phyloP scores from a whole-genome alignment of 1,140 invertebrate species.

The Halictus rubicundus region DNA sequence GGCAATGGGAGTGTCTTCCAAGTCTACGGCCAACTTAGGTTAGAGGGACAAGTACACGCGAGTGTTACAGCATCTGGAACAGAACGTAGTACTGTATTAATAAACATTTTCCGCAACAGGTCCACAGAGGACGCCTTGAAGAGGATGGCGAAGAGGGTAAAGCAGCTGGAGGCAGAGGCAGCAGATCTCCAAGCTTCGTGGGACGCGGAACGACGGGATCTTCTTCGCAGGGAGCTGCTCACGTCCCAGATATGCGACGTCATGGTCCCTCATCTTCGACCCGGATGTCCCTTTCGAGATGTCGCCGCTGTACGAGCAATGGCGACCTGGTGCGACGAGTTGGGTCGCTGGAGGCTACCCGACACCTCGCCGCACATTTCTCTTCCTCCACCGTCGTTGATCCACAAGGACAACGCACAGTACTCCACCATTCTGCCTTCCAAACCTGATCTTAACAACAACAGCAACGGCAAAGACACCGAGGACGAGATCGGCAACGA shows the following conservation, averaged over 20 bases:
- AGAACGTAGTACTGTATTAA: no score
- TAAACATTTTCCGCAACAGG: conserved; percentile 17
- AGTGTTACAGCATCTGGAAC: no score
- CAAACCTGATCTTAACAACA: conserved; percentile 76
- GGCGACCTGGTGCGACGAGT: conserved; percentile 78
- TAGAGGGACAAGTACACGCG: background rate
- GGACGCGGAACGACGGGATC: conserved; percentile 78
- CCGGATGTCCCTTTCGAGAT: conserved; percentile 78
- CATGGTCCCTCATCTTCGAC: conserved; percentile 78
- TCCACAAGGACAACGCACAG: conserved; percentile 35
- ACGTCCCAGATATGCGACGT: conserved; percentile 77
- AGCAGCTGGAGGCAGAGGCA: conserved; percentile 76
- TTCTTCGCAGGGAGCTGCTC: conserved; percentile 76
- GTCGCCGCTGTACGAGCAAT: conserved; percentile 69
- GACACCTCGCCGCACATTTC: conserved; percentile 71
- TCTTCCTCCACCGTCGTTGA: conserved; percentile 70
- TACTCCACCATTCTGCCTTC: conserved; percentile 23
- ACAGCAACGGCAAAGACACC: conserved; percentile 60
- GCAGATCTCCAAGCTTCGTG: conserved; percentile 78
- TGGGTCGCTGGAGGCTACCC: conserved; percentile 77
- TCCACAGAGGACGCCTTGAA: conserved; percentile 78
- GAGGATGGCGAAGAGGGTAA: conserved; percentile 75
- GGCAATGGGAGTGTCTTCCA: conserved; percentile 76
- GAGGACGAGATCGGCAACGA: conserved; percentile 45
- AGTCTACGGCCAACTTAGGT: conserved; percentile 77